Evolutionary conservation across 2,113 vertebrate species (phyloP).

Genomic region (Embiotoca jacksoni): DNA sequence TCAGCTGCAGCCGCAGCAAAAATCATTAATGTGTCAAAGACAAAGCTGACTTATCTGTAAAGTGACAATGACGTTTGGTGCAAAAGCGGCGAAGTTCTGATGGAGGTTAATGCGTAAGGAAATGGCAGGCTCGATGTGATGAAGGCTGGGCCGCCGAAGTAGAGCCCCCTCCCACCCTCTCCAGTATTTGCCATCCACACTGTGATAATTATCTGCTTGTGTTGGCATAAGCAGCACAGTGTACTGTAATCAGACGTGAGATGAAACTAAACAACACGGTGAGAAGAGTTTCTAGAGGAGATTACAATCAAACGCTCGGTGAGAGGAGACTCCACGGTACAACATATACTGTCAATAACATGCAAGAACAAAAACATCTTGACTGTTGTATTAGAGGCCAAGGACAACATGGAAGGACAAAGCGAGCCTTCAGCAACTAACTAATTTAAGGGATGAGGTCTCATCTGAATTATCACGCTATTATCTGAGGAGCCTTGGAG

Average conservation of each 20-base stretch:
- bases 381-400: background rate
- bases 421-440: conserved; percentile 24
- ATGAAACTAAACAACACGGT: conserved; percentile 28
- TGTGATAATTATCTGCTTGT: conserved; percentile 55
- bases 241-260: conserved; percentile 43
- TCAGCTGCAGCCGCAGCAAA: conserved; percentile 8
- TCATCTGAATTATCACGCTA: conserved; percentile 47
- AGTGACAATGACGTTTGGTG: conserved; percentile 29
- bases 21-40: conserved; percentile 39
- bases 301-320: conserved; percentile 15
- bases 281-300: background rate
- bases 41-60: conserved; percentile 27
- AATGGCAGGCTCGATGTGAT: conserved; percentile 11
- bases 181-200: conserved; percentile 26
- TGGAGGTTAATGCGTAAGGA: conserved; percentile 36
- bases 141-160: background rate
- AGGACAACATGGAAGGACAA: conserved; percentile 14
- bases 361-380: background rate
- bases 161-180: background rate
- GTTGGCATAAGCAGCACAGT: conserved; percentile 32
- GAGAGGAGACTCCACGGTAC: background rate
- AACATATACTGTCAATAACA: background rate
- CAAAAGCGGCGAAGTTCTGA: conserved; percentile 14
- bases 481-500: conserved; percentile 56
- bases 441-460: conserved; percentile 19